These are phyloP conservation scores for Drosophila rubida DNA, from an alignment of 2,888 invertebrate species.

Conservation along the genomic window DNA sequence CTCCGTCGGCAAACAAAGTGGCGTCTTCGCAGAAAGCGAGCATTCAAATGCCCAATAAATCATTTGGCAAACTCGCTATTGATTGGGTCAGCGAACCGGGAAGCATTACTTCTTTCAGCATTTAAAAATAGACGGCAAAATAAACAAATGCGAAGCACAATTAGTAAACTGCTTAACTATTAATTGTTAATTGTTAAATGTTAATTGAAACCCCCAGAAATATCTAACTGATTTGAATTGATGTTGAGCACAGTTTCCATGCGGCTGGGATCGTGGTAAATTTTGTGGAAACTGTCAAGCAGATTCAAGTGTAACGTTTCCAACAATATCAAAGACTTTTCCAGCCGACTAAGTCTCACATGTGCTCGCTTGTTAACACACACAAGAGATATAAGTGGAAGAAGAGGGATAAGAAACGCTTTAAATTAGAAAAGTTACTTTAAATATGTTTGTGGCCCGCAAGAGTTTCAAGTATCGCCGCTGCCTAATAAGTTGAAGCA, in stretches of 20 bases:
- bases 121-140: not conserved
- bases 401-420: not conserved
- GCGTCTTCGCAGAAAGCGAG: slow-evolving; percentile 1
- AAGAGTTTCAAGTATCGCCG: not conserved
- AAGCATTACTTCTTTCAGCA: not conserved
- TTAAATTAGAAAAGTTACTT: slow-evolving; percentile 12
- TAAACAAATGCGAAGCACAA: no score
- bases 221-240: slow-evolving; percentile 4
- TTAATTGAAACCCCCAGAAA: no score
- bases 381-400: no score
- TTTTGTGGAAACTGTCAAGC: slow-evolving; percentile 29
- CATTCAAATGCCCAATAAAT: slow-evolving; percentile 14
- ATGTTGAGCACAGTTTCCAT: slow-evolving; percentile 5
- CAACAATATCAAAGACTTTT: slow-evolving; percentile 50
- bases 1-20: slow-evolving; percentile 45
- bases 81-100: slow-evolving; percentile 25
- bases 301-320: slow-evolving; percentile 2
- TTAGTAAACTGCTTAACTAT: no score
- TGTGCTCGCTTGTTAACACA: slow-evolving; percentile 28
- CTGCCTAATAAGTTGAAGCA: not conserved
- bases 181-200: slow-evolving; percentile 1
- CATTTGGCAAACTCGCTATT: slow-evolving; percentile 8
- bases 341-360: slow-evolving; percentile 42
- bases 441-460: not conserved
- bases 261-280: slow-evolving; percentile 1